Evolutionary conservation across 2,888 invertebrate species (phyloP).

Genomic region (Drosophila peninsularis): DNA sequence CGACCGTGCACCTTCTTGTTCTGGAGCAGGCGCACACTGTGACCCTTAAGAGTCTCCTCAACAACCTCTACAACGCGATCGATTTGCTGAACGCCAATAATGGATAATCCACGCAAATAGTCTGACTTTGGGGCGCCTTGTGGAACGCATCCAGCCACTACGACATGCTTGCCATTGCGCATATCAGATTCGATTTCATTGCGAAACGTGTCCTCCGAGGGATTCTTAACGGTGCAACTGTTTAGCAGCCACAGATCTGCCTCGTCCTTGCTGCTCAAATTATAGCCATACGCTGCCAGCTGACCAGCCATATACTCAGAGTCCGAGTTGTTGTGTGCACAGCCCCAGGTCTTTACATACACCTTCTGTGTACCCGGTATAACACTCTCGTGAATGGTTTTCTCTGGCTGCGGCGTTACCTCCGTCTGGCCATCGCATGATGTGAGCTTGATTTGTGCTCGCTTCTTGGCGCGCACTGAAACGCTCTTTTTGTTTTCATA

Average conservation of each 20-base stretch:
- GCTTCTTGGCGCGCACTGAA: conserved; percentile 88
- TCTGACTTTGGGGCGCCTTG: conserved; percentile 93
- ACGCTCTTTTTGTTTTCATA: conserved; percentile 90
- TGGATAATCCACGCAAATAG: conserved; percentile 89
- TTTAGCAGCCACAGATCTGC: conserved; percentile 98
- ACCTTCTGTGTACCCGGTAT: conserved; percentile 91
- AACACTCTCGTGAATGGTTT: conserved; percentile 86
- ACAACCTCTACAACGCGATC: conserved; percentile 98
- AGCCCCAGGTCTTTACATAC: conserved; percentile 98
- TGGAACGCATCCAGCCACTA: conserved; percentile 99
- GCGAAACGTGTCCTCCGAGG: conserved; percentile 96
- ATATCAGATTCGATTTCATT: conserved; percentile 93
- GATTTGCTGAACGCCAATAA: conserved; percentile 99
- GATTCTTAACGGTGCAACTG: conserved; percentile 99
- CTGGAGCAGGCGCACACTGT: conserved; percentile 91
- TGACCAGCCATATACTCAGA: conserved; percentile 99
- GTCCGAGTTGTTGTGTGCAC: conserved; percentile 98
- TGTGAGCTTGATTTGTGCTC: conserved; percentile 58
- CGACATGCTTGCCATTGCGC: conserved; percentile 91
- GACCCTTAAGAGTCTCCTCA: conserved; percentile 97
- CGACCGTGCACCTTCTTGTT: conserved; percentile 92
- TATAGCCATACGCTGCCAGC: conserved; percentile 94
- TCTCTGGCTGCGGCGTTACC: conserved; percentile 5
- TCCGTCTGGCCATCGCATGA: conserved; percentile 7
- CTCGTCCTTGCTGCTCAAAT: conserved; percentile 90